Base-by-base conservation (phyloP, 92 coral and sea anemone species). In the Actinostola sp. region DNA sequence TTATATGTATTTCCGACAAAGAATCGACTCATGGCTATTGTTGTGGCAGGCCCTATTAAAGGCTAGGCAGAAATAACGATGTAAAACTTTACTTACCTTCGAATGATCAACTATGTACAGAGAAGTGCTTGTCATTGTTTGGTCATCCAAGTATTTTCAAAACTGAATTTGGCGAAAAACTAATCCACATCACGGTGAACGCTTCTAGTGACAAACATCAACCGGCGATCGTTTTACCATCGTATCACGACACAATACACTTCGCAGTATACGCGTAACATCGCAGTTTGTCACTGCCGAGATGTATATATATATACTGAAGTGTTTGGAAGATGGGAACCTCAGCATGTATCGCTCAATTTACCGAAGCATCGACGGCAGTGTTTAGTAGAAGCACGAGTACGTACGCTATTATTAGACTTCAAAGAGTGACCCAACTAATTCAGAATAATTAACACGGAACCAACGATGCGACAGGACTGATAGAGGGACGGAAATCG, bases 81-180 rank as follows among this genome's bases (percentile, higher is more conserved):
- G 30, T 25, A 5, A 16, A 29, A 53, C 28, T 53, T 7, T 1
- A 30, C 63, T 30, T 57, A 57, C 63, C 63, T 28, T 30, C n/a
- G 11, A 27, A 17, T 57, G 25, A 1, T 57, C 63, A 30, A 57
- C 4, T 2, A 57, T 19, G 28, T 30, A 57, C 20, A 57, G 28
- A 57, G 63, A 57, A 29, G 63, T 57, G 39, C 63, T 57, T 26
- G 63, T 57, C 63, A 57, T 57, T 27, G 10, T 57, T 57, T 30
- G 63, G 10, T 53, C n/a, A n/a, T n/a, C n/a, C n/a, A n/a, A n/a
- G n/a, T n/a, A 16, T 20, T 13, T 17, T 48, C 54, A 48, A 48
- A 4, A 48, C 4, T 4, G 60, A 53, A 6, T 53, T 25, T 21
- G 60, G 25, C 29, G 32, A 53, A 21, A 53, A 53, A 25, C 28